These are phyloP conservation scores for Oncorhynchus keta DNA, from an alignment of 2,113 vertebrate species.

Conservation along the genomic window DNA sequence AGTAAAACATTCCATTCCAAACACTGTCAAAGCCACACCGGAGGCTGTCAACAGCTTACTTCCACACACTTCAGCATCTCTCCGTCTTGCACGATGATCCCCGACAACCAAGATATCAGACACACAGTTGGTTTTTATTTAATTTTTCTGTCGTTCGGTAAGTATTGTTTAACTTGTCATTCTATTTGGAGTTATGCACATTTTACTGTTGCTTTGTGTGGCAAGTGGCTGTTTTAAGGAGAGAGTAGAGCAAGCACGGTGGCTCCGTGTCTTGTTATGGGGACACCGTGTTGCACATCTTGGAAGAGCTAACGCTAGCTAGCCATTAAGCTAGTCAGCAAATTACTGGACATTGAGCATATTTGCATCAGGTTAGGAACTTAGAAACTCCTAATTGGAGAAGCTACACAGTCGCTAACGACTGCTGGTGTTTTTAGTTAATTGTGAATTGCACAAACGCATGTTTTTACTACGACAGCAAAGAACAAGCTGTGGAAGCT, in stretches of 20 bases:
- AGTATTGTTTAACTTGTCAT: constrained; percentile 42
- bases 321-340: too few species aligned
- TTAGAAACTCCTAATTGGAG: too few species aligned
- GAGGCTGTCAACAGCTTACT: constrained; percentile 19
- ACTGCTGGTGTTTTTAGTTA: too few species aligned
- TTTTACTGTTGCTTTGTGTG: too few species aligned
- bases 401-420: too few species aligned
- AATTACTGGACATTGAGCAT: too few species aligned
- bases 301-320: neutral
- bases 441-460: too few species aligned
- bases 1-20: constrained; percentile 42
- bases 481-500: too few species aligned
- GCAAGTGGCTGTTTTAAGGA: too few species aligned
- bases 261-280: neutral
- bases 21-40: constrained; percentile 44
- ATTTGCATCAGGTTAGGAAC: too few species aligned
- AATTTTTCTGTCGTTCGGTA: constrained; percentile 63
- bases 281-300: constrained; percentile 1
- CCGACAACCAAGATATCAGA: constrained; percentile 35
- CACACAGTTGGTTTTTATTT: constrained; percentile 52
- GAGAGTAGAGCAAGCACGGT: neutral
- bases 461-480: too few species aligned
- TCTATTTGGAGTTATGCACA: too few species aligned
- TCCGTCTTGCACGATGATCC: constrained; percentile 55
- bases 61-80: constrained; percentile 5